Evolutionary conservation across 2,113 vertebrate genomes (phyloP).

Genomic region (Meleagris gallopavo): DNA sequence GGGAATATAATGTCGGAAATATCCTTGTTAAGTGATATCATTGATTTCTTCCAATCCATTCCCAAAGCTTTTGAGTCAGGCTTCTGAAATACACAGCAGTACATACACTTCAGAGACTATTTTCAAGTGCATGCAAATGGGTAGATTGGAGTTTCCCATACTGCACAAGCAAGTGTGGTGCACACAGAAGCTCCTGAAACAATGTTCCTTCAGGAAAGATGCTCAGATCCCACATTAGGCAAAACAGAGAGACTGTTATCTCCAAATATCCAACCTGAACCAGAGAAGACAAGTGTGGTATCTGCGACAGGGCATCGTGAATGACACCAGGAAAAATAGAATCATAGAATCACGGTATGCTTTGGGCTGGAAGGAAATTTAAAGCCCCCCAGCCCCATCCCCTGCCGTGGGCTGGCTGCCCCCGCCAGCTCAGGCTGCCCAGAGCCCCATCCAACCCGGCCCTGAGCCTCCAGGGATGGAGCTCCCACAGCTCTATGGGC

Average conservation of each 20-base stretch:
- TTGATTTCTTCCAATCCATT: not conserved
- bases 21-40: not conserved
- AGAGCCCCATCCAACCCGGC: too few relatives aligned
- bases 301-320: not conserved
- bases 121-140: not conserved
- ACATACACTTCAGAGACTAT: not conserved
- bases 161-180: not conserved
- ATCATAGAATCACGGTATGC: too few relatives aligned
- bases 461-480: too few relatives aligned
- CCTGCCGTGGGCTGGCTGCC: too few relatives aligned
- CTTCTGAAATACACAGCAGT: not conserved
- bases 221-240: not conserved
- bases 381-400: too few relatives aligned
- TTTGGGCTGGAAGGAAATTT: too few relatives aligned
- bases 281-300: rapidly evolving
- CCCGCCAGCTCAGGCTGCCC: too few relatives aligned
- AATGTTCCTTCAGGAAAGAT: not conserved
- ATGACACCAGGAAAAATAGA: not conserved
- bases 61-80: not conserved
- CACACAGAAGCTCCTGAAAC: not conserved
- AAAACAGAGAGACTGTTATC: not conserved
- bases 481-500: too few relatives aligned
- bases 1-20: not conserved
- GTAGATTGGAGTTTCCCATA: not conserved
- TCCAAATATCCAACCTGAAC: not conserved